phyloP scores from a whole-genome alignment of 2,888 invertebrate genomes.

The Yponomeuta plumbellus region DNA sequence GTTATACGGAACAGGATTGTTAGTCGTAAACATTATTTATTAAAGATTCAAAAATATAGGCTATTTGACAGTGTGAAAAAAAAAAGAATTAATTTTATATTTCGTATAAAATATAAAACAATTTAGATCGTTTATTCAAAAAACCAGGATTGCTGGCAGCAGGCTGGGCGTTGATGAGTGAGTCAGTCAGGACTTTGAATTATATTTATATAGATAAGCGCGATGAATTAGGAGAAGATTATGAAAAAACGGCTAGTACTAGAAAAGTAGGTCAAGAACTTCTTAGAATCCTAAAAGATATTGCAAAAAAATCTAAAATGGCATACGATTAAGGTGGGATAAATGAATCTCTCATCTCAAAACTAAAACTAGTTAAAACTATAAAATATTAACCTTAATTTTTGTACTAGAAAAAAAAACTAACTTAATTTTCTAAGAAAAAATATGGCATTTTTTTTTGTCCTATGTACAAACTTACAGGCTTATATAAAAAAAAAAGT shows the following conservation, averaged over 20 bases:
- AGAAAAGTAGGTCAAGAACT: neutral
- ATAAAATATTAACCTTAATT: slow-evolving; percentile 24
- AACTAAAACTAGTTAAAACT: neutral
- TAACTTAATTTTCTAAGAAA: slow-evolving; percentile 27
- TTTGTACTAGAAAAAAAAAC: slow-evolving; percentile 39
- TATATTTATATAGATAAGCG: too few relatives aligned
- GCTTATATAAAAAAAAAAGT: neutral
- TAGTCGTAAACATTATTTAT: too few relatives aligned
- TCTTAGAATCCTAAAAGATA: slow-evolving; percentile 21
- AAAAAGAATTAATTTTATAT: too few relatives aligned
- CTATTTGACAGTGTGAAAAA: too few relatives aligned
- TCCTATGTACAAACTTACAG: slow-evolving; percentile 18
- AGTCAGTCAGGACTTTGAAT: too few relatives aligned
- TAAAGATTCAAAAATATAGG: too few relatives aligned
- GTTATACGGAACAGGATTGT: too few relatives aligned
- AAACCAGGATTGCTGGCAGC: too few relatives aligned
- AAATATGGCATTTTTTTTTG: slow-evolving; percentile 49
- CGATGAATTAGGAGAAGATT: neutral
- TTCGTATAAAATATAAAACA: too few relatives aligned
- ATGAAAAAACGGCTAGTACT: neutral
- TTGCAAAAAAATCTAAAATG: slow-evolving; percentile 28
- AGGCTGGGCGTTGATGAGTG: too few relatives aligned
- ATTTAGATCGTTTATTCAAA: too few relatives aligned
- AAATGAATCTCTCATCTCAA: slow-evolving; percentile 23
- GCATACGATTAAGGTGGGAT: slow-evolving; percentile 37